A percentile compares a stretch with the other conserved stretches of the same genome.
Conservation (phyloP, 2,797 vertebrate genomes). For the Siniperca obscura region DNA sequence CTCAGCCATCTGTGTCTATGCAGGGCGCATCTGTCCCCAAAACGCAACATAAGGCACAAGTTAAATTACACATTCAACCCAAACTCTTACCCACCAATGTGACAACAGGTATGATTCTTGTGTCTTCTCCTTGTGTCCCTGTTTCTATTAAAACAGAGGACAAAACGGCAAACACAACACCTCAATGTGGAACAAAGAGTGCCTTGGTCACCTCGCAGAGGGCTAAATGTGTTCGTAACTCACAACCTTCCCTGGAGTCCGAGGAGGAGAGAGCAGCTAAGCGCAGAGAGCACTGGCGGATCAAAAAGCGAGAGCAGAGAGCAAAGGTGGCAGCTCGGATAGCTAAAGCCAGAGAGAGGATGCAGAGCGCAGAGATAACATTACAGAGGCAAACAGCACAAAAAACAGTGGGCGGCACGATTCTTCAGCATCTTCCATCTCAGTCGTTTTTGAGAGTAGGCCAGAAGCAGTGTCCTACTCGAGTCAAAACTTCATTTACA, state of each 20-base stretch:
- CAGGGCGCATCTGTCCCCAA: slow-evolving; percentile 61
- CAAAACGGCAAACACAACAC: slow-evolving; percentile 39
- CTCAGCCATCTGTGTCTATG: slow-evolving; percentile 68
- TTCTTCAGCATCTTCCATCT: slow-evolving; percentile 46
- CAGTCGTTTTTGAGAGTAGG: slow-evolving; percentile 51
- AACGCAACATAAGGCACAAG: slow-evolving; percentile 52
- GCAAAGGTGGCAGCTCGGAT: slow-evolving; percentile 79
- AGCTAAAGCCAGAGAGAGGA: slow-evolving; percentile 69
- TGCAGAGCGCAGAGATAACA: slow-evolving; percentile 20
- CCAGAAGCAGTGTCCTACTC: slow-evolving; percentile 42
- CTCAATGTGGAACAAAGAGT: slow-evolving; percentile 64
- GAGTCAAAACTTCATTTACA: slow-evolving; percentile 39
- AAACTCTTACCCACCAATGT: slow-evolving; percentile 47
- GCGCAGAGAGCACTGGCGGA: slow-evolving; percentile 85
- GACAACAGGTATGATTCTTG: slow-evolving; percentile 35
- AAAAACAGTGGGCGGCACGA: slow-evolving; percentile 32
- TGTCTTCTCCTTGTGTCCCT: slow-evolving; percentile 32
- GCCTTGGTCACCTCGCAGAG: slow-evolving; percentile 64
- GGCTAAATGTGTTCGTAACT: slow-evolving; percentile 34
- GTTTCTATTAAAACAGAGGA: slow-evolving; percentile 41
- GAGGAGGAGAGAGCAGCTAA: slow-evolving; percentile 83
- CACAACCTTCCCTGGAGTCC: slow-evolving; percentile 38
- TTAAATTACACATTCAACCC: slow-evolving; percentile 53
- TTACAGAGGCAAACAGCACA: slow-evolving; percentile 41
- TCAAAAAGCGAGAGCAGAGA: slow-evolving; percentile 86